Base-by-base conservation (phyloP, 2,888 invertebrate genomes). In the Hydraecia micacea region DNA sequence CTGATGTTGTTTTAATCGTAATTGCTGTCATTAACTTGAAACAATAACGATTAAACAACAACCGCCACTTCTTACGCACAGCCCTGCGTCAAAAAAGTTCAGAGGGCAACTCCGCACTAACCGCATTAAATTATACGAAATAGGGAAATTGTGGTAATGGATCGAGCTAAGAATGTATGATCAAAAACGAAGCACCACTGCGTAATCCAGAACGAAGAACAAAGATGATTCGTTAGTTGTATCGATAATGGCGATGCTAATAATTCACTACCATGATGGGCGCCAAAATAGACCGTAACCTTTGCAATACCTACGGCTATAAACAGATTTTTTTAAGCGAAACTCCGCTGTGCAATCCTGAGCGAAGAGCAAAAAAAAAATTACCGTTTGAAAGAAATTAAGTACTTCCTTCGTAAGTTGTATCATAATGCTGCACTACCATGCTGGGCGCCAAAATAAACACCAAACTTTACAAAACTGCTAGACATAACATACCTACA, bases 61-160 rank as follows among this genome's bases (percentile, higher is more conserved):
- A 46, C 32, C 36, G 39, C 52, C 11, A 3, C 18, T 39, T 68
- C 32, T 77, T 78, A 73, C 39, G 80, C 32, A 63, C 63, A 15
- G n/a, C 21, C 25, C 58, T 52, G 42, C 9, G 46, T 73, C 68
- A 73, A 73, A 65, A 68, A 25, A 72, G 73, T 68, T 80, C 58
- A 80, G 25, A 73, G 68, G 39, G 63, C 67, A 68, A 58, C 18
- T 72, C 15, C 25, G 9, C 32, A 66, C 25, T 81, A 36, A 36
- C 13, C 36, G 7, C 13, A 46, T 36, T n/a, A 18, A 36, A 49
- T 28, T 4, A 52, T 25, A 4, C 13, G n/a, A 28, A 25, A 42
- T 28, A 52, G 5, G 11, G 2, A 70, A 62, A 8, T 36, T 49
- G 9, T 55, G 9, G 1, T 21, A 7, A n/a, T n/a, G n/a, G n/a